Percentiles rank a stretch among this genome's conserved stretches.
These are phyloP conservation scores for Lagopus muta DNA, from an alignment of 2,113 vertebrate species.

Conservation along the genomic window DNA sequence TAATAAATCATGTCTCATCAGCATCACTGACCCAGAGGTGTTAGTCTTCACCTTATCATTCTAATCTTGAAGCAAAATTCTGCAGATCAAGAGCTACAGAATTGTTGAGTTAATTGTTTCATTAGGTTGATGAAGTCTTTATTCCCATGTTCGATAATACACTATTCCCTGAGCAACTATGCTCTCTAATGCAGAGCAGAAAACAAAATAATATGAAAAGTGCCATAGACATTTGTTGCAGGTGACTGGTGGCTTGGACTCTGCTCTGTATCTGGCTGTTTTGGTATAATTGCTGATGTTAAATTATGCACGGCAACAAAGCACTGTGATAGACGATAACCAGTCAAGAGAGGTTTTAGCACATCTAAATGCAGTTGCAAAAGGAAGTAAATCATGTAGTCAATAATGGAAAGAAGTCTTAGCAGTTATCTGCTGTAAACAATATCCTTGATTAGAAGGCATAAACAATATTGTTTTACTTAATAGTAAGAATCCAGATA, in stretches of 20 bases:
- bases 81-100: conserved; percentile 67
- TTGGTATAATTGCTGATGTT: not conserved
- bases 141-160: conserved; percentile 1
- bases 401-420: conserved; percentile 32
- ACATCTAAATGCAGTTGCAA: not conserved
- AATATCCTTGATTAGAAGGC: conserved; percentile 34
- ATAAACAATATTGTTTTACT: conserved; percentile 1
- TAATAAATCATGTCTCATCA: conserved; percentile 79
- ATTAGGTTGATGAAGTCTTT: conserved; percentile 61
- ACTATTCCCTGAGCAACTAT: conserved; percentile 9
- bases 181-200: not conserved
- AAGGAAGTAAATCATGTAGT: conserved; percentile 26
- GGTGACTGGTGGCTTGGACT: not conserved
- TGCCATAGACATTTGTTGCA: not conserved
- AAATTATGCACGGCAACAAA: not conserved
- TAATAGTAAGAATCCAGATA: conserved; percentile 22
- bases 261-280: not conserved
- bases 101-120: conserved; percentile 72
- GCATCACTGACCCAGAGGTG: conserved; percentile 63
- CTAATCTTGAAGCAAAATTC: conserved; percentile 75
- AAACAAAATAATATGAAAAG: conserved; percentile 1
- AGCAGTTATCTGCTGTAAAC: conserved; percentile 40
- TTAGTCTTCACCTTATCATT: conserved; percentile 76
- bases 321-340: not conserved
- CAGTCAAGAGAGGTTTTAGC: not conserved